Evolutionary conservation across 2,797 vertebrate species (phyloP), one percentile per base, ranked within the genome.

Genomic region (Halcyon badia): DNA sequence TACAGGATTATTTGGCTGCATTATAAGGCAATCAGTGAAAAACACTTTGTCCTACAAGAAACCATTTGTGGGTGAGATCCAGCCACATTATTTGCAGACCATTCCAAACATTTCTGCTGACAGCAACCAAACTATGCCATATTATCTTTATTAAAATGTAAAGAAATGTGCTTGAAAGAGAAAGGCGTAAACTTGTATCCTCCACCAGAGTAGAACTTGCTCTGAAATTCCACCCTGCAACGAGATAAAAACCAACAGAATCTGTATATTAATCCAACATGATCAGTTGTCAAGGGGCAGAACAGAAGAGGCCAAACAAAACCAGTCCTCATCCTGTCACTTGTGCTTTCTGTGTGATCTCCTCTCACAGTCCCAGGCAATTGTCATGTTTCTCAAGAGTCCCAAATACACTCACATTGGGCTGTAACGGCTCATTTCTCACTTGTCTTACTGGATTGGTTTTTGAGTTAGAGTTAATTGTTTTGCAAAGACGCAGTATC

Each of bases 201-300:
- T 41, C 98, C 98, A 51, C 99, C 99, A 3, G 98, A 97, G 94
- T 99, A 99, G 98, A 99, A 99, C 91, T 99, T 99, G 98, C 99
- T 99, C 98, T 99, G 99, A 98, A 99, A 99, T 98, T 99, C 99
- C 97, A 99, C 99, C 99, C 99, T 99, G 97, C 92, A 97, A 96
- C 0, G 7, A 95, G 57, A 96, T 21, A 65, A 78, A 93, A 83
- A 76, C 15, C n/a, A 37, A 33, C 11, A 80, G 21, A 39, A 72
- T 14, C 19, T 31, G 24, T 24, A 5, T 14, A 35, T 52, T 25
- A 94, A 78, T 75, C 39, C 26, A 78, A 35, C 65, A 18, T 2
- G n/a, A 44, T 37, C 2, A 0, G 10, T 4, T 56, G 5, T 31
- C n/a, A 64, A 39, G 21, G 14, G 12, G 87, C 2, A 62, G 15